These are phyloP conservation scores for Aromia moschata DNA, from an alignment of 2,888 invertebrate genomes.

Conservation along the genomic window DNA sequence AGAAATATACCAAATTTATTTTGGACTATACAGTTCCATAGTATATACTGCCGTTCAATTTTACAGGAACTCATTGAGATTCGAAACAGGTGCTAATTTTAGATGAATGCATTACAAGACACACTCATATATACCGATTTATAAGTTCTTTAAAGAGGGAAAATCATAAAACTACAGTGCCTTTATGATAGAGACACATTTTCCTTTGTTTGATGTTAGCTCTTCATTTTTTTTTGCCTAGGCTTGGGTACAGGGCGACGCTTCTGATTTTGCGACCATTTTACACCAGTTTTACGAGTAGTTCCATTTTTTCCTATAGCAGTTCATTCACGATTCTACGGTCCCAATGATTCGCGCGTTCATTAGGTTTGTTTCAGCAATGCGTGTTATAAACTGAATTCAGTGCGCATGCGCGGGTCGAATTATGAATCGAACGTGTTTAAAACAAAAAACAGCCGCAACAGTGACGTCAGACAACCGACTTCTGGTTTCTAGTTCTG, in stretches of 20 bases:
- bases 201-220: conserved; percentile 20
- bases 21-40: conserved; percentile 15
- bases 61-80: conserved; percentile 8
- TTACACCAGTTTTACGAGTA: too few species aligned
- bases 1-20: conserved; percentile 23
- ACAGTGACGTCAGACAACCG: too few species aligned
- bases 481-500: too few species aligned
- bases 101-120: conserved; percentile 13
- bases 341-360: too few species aligned
- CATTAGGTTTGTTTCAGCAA: too few species aligned
- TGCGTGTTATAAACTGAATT: too few species aligned
- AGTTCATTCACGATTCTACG: neutral
- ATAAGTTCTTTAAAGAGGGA: conserved; percentile 2
- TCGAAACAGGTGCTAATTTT: conserved; percentile 17
- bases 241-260: conserved; percentile 7
- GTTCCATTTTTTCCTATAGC: too few species aligned
- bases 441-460: too few species aligned
- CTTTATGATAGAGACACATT: conserved; percentile 16
- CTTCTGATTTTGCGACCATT: conserved; percentile 8
- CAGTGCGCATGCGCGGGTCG: too few species aligned
- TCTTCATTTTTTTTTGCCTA: conserved; percentile 19
- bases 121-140: conserved; percentile 13
- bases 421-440: too few species aligned
- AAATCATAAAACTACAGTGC: conserved; percentile 22
- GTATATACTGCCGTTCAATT: conserved; percentile 19